Percentiles rank a stretch among this genome's conserved stretches.
phyloP scores from a whole-genome alignment of 2,888 invertebrate species.

The Orthosia incerta region DNA sequence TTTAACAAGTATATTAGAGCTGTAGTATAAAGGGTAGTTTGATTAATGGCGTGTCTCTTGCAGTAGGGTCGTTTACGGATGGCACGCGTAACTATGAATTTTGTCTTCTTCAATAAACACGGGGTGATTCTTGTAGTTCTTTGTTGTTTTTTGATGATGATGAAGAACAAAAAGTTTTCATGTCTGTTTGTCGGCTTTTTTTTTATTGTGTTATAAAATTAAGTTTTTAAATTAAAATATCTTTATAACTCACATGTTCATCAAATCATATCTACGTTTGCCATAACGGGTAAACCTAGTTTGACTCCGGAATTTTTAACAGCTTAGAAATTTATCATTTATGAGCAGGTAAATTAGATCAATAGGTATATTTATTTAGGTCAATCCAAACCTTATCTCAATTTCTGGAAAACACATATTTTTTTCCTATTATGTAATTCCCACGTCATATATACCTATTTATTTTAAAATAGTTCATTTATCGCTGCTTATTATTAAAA shows the following conservation, averaged over 20 bases:
- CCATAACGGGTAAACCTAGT: background rate
- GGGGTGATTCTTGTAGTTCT: slow-evolving; percentile 46
- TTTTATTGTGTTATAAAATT: background rate
- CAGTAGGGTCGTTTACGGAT: slow-evolving; percentile 88
- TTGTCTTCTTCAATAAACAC: slow-evolving; percentile 72
- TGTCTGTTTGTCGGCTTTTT: background rate
- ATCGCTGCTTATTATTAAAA: background rate
- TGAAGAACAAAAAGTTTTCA: background rate
- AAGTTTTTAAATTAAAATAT: too few relatives aligned
- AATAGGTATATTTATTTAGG: slow-evolving; percentile 5
- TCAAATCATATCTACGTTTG: background rate
- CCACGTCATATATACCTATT: background rate
- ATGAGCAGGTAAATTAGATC: slow-evolving; percentile 13
- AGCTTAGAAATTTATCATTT: background rate
- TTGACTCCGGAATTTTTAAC: background rate
- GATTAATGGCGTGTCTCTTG: slow-evolving; percentile 89
- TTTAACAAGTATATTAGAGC: slow-evolving; percentile 89
- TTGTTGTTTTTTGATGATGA: slow-evolving; percentile 8
- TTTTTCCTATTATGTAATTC: slow-evolving; percentile 11
- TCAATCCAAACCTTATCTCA: background rate
- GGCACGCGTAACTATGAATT: slow-evolving; percentile 85
- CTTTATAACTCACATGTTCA: too few relatives aligned
- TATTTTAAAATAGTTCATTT: background rate
- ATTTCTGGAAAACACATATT: background rate
- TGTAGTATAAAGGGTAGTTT: slow-evolving; percentile 83